Evolutionary conservation across 2,113 vertebrate genomes (phyloP), one percentile per base, ranked within the genome.

Genomic region (Mus spicilegus): DNA sequence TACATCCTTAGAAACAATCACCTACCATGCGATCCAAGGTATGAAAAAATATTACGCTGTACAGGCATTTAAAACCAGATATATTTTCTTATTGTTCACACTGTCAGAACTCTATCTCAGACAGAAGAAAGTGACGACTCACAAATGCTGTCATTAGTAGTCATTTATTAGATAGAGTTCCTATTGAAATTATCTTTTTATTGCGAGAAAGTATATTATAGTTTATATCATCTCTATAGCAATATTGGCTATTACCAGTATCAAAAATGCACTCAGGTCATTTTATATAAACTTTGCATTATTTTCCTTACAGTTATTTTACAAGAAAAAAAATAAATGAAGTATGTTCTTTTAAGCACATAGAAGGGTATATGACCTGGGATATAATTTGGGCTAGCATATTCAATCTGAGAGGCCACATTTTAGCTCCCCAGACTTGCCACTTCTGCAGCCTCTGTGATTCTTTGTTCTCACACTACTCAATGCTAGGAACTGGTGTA

Each of bases 171-270:
- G 69, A 0, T 78, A 0, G 9, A 61, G 22, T 24, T 46, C 4
- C 56, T 33, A 92, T 69, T 67, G 90, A 61, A 72, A 67, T 22
- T 88, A 65, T 76, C 77, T 95, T 91, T 49, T 46, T 14, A 39
- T 46, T 28, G n/a, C 42, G n/a, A 46, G 22, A 51, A 93, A 82
- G 67, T 70, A 84, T 14, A 49, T 9, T 58, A 26, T 14, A 58
- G 3, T 28, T 96, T 72, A 54, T 58, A 75, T 65, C 13, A 81
- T n/a, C 5, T 54, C 24, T 28, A 39, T 7, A 89, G 46, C 13
- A 86, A 65, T 65, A 58, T 26, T 80, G 49, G 0, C 56, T 91
- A 26, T 56, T 63, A 89, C 46, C 7, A 46, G 14, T 78, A 51
- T 73, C 85, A 80, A 87, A 85, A 39, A 81, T 49, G 61, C 28